These are phyloP conservation scores for Mellilla xanthometata DNA, from an alignment of 2,888 invertebrate genomes.

Conservation along the genomic window DNA sequence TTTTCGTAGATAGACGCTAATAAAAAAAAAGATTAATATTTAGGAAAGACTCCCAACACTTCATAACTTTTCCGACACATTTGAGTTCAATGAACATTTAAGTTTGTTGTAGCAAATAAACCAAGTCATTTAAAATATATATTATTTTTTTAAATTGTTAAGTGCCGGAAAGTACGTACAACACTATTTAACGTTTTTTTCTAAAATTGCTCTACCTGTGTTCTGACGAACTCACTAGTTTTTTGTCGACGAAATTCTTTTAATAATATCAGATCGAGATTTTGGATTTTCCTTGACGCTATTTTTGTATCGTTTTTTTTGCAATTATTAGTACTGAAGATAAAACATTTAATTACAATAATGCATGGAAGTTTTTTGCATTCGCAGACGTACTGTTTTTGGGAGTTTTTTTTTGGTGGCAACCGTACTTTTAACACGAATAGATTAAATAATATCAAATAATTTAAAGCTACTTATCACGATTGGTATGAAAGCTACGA, in stretches of 20 bases:
- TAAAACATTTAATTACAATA: background rate
- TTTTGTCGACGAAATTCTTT: constrained; percentile 1
- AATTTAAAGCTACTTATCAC: too few relatives aligned
- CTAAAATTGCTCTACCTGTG: constrained; percentile 3
- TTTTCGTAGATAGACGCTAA: too few relatives aligned
- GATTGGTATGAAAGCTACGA: too few relatives aligned
- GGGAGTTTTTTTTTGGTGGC: too few relatives aligned
- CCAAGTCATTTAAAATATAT: background rate
- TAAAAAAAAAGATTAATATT: too few relatives aligned
- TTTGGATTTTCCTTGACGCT: background rate
- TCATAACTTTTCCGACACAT: too few relatives aligned
- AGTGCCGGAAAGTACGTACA: constrained; percentile 6
- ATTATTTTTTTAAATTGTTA: constrained; percentile 6
- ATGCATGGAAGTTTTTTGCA: too few relatives aligned
- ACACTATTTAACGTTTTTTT: constrained; percentile 1
- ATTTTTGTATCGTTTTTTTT: background rate
- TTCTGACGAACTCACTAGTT: background rate
- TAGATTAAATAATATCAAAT: too few relatives aligned
- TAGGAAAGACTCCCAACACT: too few relatives aligned
- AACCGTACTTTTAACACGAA: too few relatives aligned
- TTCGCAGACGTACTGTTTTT: too few relatives aligned
- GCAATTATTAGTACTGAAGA: constrained; percentile 1
- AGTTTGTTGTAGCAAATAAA: background rate
- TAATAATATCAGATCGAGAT: background rate
- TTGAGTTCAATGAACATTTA: too few relatives aligned